Evolutionary conservation across 2,113 vertebrate genomes (phyloP).

Genomic region (Crypturellus undulatus): DNA sequence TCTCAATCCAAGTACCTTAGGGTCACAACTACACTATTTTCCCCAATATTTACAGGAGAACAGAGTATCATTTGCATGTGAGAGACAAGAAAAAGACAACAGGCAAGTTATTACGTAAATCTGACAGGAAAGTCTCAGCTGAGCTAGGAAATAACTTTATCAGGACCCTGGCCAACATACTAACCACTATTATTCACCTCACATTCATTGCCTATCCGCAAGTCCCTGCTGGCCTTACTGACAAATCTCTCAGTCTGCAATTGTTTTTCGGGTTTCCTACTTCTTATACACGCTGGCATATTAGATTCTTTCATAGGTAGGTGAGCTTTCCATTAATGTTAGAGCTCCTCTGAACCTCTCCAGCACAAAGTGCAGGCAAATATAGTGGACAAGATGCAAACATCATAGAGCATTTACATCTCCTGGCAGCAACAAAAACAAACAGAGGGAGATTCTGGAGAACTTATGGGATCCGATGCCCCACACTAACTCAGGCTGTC

Average conservation of each 20-base stretch:
- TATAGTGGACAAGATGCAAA: background rate
- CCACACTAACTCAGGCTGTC: background rate
- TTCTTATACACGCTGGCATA: background rate
- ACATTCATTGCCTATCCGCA: background rate
- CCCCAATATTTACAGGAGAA: background rate
- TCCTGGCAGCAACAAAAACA: background rate
- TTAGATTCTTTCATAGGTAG: background rate
- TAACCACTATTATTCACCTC: background rate
- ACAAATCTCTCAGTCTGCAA: background rate
- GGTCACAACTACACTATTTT: background rate
- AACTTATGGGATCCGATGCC: background rate
- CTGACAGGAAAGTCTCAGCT: background rate
- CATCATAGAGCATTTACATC: background rate
- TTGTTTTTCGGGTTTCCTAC: background rate
- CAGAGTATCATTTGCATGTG: background rate
- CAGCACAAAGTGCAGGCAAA: background rate
- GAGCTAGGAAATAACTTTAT: background rate
- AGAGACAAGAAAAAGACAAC: background rate
- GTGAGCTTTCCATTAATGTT: background rate
- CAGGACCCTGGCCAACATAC: fast-evolving
- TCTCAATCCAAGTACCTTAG: background rate
- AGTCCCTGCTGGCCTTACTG: background rate
- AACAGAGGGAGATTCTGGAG: fast-evolving
- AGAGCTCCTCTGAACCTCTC: background rate
- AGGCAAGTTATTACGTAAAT: background rate